Conservation (phyloP, 2,888 invertebrate genomes). For the Cerastoderma edule region DNA sequence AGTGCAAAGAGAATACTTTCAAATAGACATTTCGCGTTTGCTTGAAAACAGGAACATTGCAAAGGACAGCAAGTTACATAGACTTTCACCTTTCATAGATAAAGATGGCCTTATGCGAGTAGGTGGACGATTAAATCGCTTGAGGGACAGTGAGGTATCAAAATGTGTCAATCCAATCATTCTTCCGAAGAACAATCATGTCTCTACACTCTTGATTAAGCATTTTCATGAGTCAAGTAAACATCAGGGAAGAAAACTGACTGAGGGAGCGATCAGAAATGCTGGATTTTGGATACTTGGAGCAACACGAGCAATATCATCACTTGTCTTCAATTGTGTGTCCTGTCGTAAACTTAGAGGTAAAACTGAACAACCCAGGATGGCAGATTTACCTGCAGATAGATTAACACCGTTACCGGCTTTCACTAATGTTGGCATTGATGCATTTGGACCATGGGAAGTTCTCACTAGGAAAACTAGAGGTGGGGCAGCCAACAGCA, state of each 20-base stretch:
- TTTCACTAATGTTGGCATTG: slow-evolving; percentile 52
- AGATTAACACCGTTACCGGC: slow-evolving; percentile 22
- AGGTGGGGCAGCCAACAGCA: slow-evolving; percentile 39
- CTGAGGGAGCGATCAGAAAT: slow-evolving; percentile 47
- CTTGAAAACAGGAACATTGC: too few relatives aligned
- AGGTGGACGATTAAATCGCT: slow-evolving; percentile 37
- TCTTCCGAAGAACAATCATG: slow-evolving; percentile 6
- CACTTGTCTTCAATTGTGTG: slow-evolving; percentile 40
- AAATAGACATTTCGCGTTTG: too few relatives aligned
- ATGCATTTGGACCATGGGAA: slow-evolving; percentile 50
- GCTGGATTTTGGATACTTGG: slow-evolving; percentile 48
- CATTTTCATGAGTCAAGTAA: slow-evolving; percentile 24
- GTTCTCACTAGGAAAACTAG: slow-evolving; percentile 37
- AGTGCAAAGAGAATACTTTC: too few relatives aligned
- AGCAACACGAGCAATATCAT: slow-evolving; percentile 23
- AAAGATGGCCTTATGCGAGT: slow-evolving; percentile 27
- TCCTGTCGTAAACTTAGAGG: slow-evolving; percentile 43
- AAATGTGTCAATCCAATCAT: slow-evolving; percentile 36
- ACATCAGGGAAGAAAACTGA: slow-evolving; percentile 46
- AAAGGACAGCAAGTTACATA: slow-evolving; percentile 27
- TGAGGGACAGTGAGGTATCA: too few relatives aligned
- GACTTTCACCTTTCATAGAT: slow-evolving; percentile 26
- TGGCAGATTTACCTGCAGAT: slow-evolving; percentile 46
- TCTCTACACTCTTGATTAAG: slow-evolving; percentile 23
- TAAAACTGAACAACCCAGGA: slow-evolving; percentile 29